Base-by-base conservation (phyloP, 2,888 invertebrate genomes). In the Oscheius sp. region DNA sequence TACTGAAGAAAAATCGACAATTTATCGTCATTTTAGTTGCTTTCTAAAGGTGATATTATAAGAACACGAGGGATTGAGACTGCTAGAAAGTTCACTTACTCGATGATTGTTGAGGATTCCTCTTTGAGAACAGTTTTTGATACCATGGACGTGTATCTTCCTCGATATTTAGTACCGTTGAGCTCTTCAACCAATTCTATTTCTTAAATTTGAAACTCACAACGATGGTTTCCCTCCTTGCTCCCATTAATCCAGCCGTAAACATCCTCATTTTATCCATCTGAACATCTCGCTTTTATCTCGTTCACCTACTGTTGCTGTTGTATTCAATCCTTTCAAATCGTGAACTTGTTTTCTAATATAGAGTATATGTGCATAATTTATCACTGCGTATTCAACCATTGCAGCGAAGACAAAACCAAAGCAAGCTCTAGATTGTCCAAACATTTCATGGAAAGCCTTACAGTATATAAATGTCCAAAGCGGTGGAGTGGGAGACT, bases 401-500 rank as follows among this genome's bases (percentile, higher is more conserved):
- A 82, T 76, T 0, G 82, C 80, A 5, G 79, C 77, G 51, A 81
- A 82, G 12, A 80, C 73, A 24, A 82, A 81, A 12, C 79, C 81
- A 70, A 82, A 82, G 51, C 82, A 82, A 36, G 66, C 70, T 41
- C 80, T 80, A 70, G 45, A 74, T 51, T 6, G 9, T 51, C 26
- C 26, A 22, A 9, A 8, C 2, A 36, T 36, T n/a, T n/a, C n/a
- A 17, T 17, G 17, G 17, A 56, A 33, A 32, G 14, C 38, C 68
- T 26, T 56, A 79, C 77, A 92, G 92, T 2, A 93, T 92, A 86
- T 92, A 93, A 84, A 92, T 92, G 85, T 93, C 93, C 74, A 93
- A 87, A 1, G 93, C 93, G n/a, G 93, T 93, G 2, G 92, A 92
- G 87, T 93, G 93, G 54, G 92, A 91, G 63, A 93, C 93, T 88